Evolutionary conservation across 1,140 invertebrate species (phyloP), one percentile per base, ranked within the genome.

Genomic region (Pseudobourletiella spinata): DNA sequence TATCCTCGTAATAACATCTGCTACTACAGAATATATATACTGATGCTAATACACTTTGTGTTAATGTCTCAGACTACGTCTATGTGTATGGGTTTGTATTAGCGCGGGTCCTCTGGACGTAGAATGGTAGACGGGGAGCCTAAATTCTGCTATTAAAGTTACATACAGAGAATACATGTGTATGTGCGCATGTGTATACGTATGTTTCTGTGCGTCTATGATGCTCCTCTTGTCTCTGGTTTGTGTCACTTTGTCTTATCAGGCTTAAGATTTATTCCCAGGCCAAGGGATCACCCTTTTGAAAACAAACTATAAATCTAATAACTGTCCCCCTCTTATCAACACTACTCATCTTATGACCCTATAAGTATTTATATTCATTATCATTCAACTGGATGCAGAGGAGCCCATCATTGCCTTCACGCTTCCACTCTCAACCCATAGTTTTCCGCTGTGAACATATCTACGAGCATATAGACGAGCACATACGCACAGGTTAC

Each of bases 271-370:
- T 62, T 64, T 64, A 64, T 64, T 64, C 57, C 51, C 57, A 62
- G 57, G 56, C 55, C 39, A 57, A 61, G 57, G 60, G 61, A 67
- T 67, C 65, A 63, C 61, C 65, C 65, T 67, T 67, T 63, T 63
- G 57, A 67, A 67, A 67, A 67, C 65, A 67, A 67, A 67, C 65
- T 67, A 67, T 67, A 67, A 67, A 67, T 67, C 65, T 67, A 63
- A 60, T 67, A 67, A 66, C 64, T 66, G 57, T 63, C 64, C 60
- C 52, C 29, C 28, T 55, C 57, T 66, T 66, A 66, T 66, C 64
- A 66, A 59, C 64, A 63, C 64, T 56, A 54, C 50, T 63, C 64
- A 66, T 66, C 64, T 66, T 57, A 66, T 66, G 64, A 66, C 64
- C 64, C 64, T 61, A 48, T 57, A 59, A 30, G 55, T 50, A 57